Base-by-base conservation (phyloP, 2,797 vertebrate genomes). In the Gouania willdenowi region DNA sequence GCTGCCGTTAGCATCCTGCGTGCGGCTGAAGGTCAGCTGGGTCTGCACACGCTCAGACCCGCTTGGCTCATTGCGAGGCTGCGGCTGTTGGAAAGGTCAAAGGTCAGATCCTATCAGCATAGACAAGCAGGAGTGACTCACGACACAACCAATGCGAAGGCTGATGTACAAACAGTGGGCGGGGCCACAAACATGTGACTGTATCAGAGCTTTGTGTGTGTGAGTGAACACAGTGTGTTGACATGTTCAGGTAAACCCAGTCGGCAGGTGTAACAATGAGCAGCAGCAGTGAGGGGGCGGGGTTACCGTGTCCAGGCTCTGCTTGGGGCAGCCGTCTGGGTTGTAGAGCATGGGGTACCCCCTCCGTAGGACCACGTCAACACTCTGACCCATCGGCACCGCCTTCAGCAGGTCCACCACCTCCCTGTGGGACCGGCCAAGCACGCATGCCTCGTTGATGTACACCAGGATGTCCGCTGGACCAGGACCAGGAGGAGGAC, bases 331-430 rank as follows among this genome's bases (percentile, higher is more conserved):
- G 1, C 89, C 89, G 0, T 90, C 86, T 0, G 87, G 84, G 67
- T 89, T 87, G 47, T 87, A 91, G 0, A 90, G 85, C 84, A 91
- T 88, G 1, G 89, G 87, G 71, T 91, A 91, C 1, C 89, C 89
- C 26, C 89, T 59, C 29, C 88, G 82, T 37, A 91, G 79, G 15
- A 89, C 87, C 71, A 90, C 77, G 4, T 91, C 88, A 52, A 90
- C 87, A 3, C 81, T 89, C 48, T 89, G 86, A 11, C 88, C 87
- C 62, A 88, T 75, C 0, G 85, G 85, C 3, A 90, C 81, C 0
- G 81, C 52, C 73, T 86, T 88, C 20, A 91, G 66, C 73, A 89
- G 69, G 59, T 88, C 87, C 46, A 90, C 85, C 36, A 86, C 82
- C 39, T 89, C 86, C 21, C 87, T 89, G 25, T 91, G 83, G 3